phyloP scores from a whole-genome alignment of 2,888 invertebrate genomes.

The Anoncus sp. region DNA sequence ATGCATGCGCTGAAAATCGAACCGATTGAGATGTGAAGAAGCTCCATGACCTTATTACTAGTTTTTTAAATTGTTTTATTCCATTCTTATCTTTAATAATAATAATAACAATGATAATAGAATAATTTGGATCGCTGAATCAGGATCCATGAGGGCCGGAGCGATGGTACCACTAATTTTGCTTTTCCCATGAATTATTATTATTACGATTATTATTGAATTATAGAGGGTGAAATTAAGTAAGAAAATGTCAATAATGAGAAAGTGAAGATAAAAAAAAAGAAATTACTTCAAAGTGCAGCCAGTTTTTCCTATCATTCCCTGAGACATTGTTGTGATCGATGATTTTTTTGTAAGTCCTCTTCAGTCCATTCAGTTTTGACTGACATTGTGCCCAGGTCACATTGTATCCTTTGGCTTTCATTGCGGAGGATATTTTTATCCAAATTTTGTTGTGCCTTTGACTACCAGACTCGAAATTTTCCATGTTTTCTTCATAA shows the following conservation, averaged over 20 bases:
- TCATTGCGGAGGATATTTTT: not conserved
- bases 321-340: conserved; percentile 21
- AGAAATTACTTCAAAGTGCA: not conserved
- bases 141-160: too few species aligned
- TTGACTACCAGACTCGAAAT: conserved; percentile 4
- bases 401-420: not conserved
- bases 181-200: too few species aligned
- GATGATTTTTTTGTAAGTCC: conserved; percentile 18
- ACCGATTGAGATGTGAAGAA: not conserved
- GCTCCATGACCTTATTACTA: not conserved
- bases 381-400: conserved; percentile 24
- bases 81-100: too few species aligned
- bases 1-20: conserved; percentile 12
- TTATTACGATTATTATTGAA: too few species aligned
- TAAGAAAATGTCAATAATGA: too few species aligned
- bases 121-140: too few species aligned
- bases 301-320: conserved; percentile 20
- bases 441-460: conserved; percentile 11
- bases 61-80: too few species aligned
- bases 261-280: too few species aligned
- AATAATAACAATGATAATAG: too few species aligned
- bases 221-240: too few species aligned
- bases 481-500: conserved; percentile 15
- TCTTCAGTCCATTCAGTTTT: conserved; percentile 19
- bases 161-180: too few species aligned